Evolutionary conservation across 2,113 vertebrate genomes (phyloP).

Genomic region (Poeciliopsis turrubarensis): DNA sequence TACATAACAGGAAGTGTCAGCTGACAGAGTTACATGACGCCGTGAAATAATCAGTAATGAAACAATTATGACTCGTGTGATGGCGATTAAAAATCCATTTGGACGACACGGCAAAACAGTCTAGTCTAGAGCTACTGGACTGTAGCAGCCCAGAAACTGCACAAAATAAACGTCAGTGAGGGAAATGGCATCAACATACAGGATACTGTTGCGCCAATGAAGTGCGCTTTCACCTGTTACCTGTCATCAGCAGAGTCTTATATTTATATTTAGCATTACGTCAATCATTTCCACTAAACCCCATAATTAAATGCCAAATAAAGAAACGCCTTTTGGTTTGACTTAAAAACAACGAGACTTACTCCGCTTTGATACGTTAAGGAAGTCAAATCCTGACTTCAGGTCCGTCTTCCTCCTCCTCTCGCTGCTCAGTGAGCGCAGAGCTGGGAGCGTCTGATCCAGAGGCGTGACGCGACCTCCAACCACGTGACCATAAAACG

Average conservation of each 20-base stretch:
- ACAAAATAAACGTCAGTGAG: background rate
- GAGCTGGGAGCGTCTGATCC: conserved; percentile 14
- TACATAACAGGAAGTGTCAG: background rate
- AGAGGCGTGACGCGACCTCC: conserved; percentile 2
- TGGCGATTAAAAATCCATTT: background rate
- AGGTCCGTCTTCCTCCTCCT: conserved; percentile 41
- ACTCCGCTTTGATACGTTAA: conserved; percentile 20
- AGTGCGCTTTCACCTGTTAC: conserved; percentile 28
- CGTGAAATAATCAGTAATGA: background rate
- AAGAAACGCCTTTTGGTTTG: background rate
- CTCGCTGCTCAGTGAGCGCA: background rate
- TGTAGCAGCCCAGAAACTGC: background rate
- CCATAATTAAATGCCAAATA: background rate
- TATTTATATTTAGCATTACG: background rate
- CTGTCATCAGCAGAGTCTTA: background rate
- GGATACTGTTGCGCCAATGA: background rate
- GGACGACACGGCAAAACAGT: background rate
- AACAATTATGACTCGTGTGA: background rate
- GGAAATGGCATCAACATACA: background rate
- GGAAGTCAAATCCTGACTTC: conserved; percentile 34
- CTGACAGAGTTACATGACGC: background rate
- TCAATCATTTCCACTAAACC: background rate
- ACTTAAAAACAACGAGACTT: conserved; percentile 7
- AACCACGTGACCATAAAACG: conserved; percentile 20
- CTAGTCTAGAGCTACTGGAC: background rate